phyloP scores from a whole-genome alignment of 2,797 vertebrate species.

The Danio kyathit region DNA sequence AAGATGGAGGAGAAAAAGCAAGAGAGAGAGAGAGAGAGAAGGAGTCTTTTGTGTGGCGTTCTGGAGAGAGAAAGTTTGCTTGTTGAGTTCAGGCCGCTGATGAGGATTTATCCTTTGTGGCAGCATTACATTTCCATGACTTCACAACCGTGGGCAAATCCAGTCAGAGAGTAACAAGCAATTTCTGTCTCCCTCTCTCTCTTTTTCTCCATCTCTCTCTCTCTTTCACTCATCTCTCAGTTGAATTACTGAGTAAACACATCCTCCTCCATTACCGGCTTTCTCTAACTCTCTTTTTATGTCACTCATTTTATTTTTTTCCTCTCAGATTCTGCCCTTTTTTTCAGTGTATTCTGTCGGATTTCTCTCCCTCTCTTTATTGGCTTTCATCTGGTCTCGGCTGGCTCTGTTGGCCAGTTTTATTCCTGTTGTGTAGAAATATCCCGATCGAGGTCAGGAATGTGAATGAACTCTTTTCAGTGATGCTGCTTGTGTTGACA shows the following conservation, averaged over 20 bases:
- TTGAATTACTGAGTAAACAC: constrained; percentile 49
- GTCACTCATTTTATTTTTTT: constrained; percentile 60
- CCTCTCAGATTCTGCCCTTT: constrained; percentile 47
- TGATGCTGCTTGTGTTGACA: constrained; percentile 28
- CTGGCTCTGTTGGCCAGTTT: constrained; percentile 6
- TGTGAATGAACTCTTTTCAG: constrained; percentile 5
- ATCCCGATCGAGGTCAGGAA: constrained; percentile 31
- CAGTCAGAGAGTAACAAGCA: constrained; percentile 68
- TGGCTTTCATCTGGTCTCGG: constrained; percentile 11
- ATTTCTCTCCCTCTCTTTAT: constrained; percentile 15
- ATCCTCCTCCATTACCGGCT: constrained; percentile 16
- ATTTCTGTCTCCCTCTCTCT: constrained; percentile 62
- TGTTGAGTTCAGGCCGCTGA: constrained; percentile 63
- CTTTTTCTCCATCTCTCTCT: constrained; percentile 46
- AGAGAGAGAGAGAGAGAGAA: constrained; percentile 17
- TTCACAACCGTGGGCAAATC: constrained; percentile 69
- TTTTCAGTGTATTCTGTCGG: constrained; percentile 7
- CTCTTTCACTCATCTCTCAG: constrained; percentile 50
- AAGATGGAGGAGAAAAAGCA: constrained; percentile 1
- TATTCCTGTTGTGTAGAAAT: background rate
- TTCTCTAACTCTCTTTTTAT: constrained; percentile 30
- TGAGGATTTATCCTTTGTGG: constrained; percentile 71
- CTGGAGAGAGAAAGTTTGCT: constrained; percentile 58
- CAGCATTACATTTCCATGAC: constrained; percentile 75
- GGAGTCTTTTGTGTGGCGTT: constrained; percentile 49